These are phyloP conservation scores for Pseudorectes ferrugineus DNA, from an alignment of 2,113 vertebrate species.

Conservation along the genomic window DNA sequence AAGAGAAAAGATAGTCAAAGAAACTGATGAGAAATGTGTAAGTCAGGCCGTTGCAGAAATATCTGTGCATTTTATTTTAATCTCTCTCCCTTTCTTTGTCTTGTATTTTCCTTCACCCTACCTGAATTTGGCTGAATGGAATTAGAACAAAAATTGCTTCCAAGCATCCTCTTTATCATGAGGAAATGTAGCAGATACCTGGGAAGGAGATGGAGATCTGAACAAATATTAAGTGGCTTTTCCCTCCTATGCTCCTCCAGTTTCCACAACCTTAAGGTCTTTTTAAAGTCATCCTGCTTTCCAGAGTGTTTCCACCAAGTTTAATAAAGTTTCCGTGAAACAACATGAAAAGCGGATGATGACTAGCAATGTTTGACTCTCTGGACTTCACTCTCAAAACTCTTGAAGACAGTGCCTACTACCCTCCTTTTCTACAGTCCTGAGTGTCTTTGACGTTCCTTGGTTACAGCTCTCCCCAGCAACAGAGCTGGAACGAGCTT, in stretches of 20 bases:
- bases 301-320: neutral
- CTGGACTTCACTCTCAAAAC: neutral
- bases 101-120: neutral
- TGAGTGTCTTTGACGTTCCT: neutral
- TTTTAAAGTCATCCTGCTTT: neutral
- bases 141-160: neutral
- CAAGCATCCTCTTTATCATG: neutral
- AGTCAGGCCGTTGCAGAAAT: neutral
- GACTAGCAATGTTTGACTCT: neutral
- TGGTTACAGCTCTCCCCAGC: neutral
- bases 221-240: neutral
- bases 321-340: neutral
- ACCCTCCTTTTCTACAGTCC: neutral
- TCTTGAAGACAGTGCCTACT: neutral
- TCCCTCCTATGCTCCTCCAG: neutral
- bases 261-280: neutral
- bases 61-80: neutral
- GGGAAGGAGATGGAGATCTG: rapidly evolving
- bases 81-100: neutral
- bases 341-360: neutral
- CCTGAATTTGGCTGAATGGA: neutral
- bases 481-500: neutral
- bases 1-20: neutral
- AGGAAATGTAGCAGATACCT: neutral
- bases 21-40: neutral